Conservation (phyloP, 1,140 invertebrate genomes). For the Aphidius ervi region DNA sequence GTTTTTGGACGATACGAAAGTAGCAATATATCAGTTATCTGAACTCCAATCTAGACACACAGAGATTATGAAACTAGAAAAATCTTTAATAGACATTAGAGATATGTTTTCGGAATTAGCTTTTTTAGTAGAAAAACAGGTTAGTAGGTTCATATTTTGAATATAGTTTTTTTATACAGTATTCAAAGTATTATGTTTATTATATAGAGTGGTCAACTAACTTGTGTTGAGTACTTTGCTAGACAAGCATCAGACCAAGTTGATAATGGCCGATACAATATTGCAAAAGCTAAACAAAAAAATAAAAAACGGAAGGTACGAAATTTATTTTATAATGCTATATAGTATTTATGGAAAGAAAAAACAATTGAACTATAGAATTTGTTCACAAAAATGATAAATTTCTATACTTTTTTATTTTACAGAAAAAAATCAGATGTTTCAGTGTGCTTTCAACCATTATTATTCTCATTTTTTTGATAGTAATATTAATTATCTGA, state of each 20-base stretch:
- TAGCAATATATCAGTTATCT: conserved; percentile 73
- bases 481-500: conserved; percentile 30
- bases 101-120: conserved; percentile 81
- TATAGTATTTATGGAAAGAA: conserved; percentile 42
- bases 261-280: conserved; percentile 61
- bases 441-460: conserved; percentile 34
- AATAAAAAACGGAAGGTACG: conserved; percentile 63
- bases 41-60: conserved; percentile 80
- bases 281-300: conserved; percentile 65
- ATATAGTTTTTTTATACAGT: conserved; percentile 13
- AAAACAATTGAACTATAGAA: background rate
- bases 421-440: conserved; percentile 48
- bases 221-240: conserved; percentile 70
- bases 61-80: conserved; percentile 81
- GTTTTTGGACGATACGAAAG: conserved; percentile 75
- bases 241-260: conserved; percentile 63
- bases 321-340: conserved; percentile 1
- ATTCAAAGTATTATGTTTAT: conserved; percentile 10
- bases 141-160: conserved; percentile 32
- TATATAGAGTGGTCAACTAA: conserved; percentile 65
- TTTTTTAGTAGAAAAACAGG: conserved; percentile 70
- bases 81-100: conserved; percentile 71
- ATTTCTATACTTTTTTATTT: conserved; percentile 27
- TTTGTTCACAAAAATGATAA: background rate
- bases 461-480: conserved; percentile 35